These are phyloP conservation scores for Alces alces DNA, from an alignment of 2,113 vertebrate genomes.

Conservation along the genomic window DNA sequence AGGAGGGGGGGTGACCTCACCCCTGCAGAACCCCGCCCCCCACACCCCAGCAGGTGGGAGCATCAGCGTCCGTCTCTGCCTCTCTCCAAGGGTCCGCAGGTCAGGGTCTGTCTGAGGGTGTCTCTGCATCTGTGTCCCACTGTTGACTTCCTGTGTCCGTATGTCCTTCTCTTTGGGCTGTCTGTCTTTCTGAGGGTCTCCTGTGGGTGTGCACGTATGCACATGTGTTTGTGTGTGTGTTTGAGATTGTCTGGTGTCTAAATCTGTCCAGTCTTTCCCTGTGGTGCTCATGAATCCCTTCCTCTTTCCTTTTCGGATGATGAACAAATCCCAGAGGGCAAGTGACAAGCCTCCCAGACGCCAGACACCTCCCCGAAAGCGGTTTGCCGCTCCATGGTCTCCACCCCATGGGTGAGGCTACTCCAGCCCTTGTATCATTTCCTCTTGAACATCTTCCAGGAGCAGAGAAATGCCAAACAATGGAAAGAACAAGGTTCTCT, in stretches of 20 bases:
- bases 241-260: neutral
- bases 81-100: neutral
- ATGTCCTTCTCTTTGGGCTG: neutral
- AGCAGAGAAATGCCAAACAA: neutral
- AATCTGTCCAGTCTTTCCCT: neutral
- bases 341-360: neutral
- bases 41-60: neutral
- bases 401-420: neutral
- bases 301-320: neutral
- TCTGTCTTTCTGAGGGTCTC: neutral
- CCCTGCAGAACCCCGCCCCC: neutral
- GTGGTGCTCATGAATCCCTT: neutral
- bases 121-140: neutral
- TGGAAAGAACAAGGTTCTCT: neutral
- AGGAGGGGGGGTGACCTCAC: too few relatives aligned
- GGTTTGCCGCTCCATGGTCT: neutral
- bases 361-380: neutral
- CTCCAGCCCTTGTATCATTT: neutral
- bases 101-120: neutral
- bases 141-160: fast-evolving
- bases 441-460: neutral
- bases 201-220: neutral
- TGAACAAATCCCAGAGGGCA: neutral
- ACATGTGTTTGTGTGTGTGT: too few relatives aligned
- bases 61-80: neutral